Evolutionary conservation across 2,797 vertebrate species (phyloP).

Genomic region (Phoeniculus purpureus): DNA sequence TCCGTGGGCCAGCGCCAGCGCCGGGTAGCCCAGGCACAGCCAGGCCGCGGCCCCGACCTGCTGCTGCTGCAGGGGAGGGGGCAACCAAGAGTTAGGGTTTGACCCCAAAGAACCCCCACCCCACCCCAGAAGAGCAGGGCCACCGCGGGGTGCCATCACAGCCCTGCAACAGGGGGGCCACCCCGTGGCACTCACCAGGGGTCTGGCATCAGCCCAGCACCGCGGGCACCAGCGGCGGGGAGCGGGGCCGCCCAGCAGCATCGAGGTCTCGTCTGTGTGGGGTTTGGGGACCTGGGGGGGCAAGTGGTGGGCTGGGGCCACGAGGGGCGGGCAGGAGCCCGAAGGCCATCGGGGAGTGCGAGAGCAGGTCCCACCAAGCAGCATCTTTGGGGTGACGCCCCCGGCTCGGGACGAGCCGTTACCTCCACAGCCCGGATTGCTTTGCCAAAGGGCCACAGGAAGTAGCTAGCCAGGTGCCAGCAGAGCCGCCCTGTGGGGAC

Average conservation of each 20-base stretch:
- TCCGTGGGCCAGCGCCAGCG: conserved; percentile 77
- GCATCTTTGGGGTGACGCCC: too few relatives aligned
- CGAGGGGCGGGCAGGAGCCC: too few relatives aligned
- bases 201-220: background rate
- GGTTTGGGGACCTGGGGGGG: background rate
- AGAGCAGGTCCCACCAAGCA: too few relatives aligned
- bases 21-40: conserved; percentile 83
- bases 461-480: conserved; percentile 82
- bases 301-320: background rate
- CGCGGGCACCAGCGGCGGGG: background rate
- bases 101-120: too few relatives aligned
- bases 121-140: background rate
- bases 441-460: conserved; percentile 89
- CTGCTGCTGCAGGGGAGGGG: background rate
- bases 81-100: background rate
- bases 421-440: conserved; percentile 78
- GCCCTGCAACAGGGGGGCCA: accelerated
- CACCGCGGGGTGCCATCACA: background rate
- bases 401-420: background rate
- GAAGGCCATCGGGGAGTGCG: too few relatives aligned
- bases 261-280: conserved; percentile 53
- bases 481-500: conserved; percentile 76
- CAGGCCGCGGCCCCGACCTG: conserved; percentile 67
- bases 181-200: conserved; percentile 78
- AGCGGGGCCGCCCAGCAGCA: conserved; percentile 56